phyloP scores from a whole-genome alignment of 2,888 invertebrate genomes.

The Lepas anatifera region DNA sequence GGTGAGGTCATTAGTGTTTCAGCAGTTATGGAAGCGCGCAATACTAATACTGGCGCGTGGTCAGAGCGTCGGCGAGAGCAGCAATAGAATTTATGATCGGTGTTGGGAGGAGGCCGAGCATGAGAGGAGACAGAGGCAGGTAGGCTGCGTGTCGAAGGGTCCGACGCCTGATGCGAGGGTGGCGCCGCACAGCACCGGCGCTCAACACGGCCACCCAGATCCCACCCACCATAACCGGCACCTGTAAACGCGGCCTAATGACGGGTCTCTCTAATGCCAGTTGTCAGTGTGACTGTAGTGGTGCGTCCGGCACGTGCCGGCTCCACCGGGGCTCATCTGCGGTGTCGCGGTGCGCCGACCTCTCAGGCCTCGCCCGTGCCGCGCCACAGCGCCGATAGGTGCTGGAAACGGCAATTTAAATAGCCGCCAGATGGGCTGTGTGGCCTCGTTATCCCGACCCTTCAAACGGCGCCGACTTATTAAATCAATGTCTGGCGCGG shows the following conservation, averaged over 20 bases:
- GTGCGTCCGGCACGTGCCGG: neutral
- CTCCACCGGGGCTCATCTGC: neutral
- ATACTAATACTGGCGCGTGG: too few species aligned
- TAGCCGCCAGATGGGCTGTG: neutral
- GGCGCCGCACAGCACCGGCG: neutral
- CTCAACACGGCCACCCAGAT: neutral
- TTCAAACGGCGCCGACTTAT: slow-evolving; percentile 9
- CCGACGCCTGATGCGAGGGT: too few species aligned
- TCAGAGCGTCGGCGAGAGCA: too few species aligned
- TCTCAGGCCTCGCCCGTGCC: neutral
- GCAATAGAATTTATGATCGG: too few species aligned
- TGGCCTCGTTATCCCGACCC: neutral
- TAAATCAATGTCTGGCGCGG: neutral
- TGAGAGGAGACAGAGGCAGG: too few species aligned
- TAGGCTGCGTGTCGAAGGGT: too few species aligned
- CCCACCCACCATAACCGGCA: neutral
- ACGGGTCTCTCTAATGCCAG: neutral
- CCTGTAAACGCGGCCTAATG: neutral
- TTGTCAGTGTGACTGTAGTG: neutral
- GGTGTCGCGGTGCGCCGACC: neutral
- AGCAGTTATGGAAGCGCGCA: too few species aligned
- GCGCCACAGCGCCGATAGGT: neutral
- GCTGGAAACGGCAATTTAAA: neutral
- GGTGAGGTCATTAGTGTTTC: too few species aligned
- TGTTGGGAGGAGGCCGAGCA: too few species aligned